These are phyloP conservation scores for Picathartes gymnocephalus DNA, from an alignment of 2,113 vertebrate genomes.

Conservation along the genomic window DNA sequence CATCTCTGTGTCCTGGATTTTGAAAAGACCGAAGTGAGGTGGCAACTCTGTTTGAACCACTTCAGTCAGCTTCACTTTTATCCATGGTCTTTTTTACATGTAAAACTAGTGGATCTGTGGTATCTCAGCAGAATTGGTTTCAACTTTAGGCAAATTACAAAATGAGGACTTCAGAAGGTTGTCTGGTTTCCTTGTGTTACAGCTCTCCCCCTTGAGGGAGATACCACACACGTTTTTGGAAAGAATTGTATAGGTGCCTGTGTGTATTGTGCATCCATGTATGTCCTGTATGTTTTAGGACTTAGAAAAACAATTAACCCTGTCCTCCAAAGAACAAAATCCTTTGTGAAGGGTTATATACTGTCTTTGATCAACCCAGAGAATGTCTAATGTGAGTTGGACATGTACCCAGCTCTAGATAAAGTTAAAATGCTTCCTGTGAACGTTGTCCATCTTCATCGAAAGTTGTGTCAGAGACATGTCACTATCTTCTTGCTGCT, in stretches of 20 bases:
- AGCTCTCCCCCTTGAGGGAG: not conserved
- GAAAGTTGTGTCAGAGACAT: not conserved
- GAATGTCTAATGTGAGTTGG: not conserved
- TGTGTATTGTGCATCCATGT: not conserved
- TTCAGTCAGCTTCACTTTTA: not conserved
- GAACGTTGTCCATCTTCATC: not conserved
- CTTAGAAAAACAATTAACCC: not conserved
- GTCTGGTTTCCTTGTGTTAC: not conserved
- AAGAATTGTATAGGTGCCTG: not conserved
- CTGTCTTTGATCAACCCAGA: not conserved
- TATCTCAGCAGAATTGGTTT: not conserved
- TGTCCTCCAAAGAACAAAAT: not conserved
- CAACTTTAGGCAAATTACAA: not conserved
- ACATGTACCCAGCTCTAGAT: not conserved
- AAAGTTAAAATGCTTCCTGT: not conserved
- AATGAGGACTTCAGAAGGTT: not conserved
- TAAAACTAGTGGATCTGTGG: not conserved
- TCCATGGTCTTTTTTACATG: not conserved
- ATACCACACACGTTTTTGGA: no score
- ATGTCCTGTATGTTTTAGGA: not conserved
- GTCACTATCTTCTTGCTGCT: not conserved
- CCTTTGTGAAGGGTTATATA: not conserved
- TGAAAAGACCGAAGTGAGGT: not conserved
- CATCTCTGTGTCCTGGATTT: not conserved
- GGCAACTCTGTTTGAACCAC: not conserved